These are phyloP conservation scores for Lycopodina hypogea DNA, from an alignment of 37 sponge, comb jelly and placozoan species.

Conservation along the genomic window DNA sequence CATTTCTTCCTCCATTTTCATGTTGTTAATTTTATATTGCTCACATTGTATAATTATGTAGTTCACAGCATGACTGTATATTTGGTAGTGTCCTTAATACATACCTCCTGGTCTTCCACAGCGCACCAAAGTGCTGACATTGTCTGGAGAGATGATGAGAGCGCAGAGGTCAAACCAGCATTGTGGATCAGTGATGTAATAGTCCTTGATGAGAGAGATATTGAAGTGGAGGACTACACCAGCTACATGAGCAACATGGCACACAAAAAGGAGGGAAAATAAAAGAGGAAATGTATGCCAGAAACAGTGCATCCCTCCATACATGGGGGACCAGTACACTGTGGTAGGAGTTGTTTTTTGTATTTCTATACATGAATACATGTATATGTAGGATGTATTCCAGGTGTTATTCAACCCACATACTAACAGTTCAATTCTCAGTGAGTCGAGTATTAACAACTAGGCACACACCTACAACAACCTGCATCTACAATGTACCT, in stretches of 20 bases:
- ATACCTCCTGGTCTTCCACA: slow-evolving; percentile 30
- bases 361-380: neutral
- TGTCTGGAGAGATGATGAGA: slow-evolving; percentile 57
- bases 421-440: no score
- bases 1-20: no score
- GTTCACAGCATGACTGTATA: neutral
- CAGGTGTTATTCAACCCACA: no score
- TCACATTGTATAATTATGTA: no score
- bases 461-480: no score
- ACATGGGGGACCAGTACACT: neutral
- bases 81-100: neutral
- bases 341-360: neutral
- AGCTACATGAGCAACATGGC: slow-evolving; percentile 4
- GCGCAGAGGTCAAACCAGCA: slow-evolving; percentile 75
- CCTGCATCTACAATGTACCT: no score
- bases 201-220: slow-evolving; percentile 33
- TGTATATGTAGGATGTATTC: no score
- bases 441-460: no score
- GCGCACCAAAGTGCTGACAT: slow-evolving; percentile 44
- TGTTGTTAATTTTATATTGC: no score
- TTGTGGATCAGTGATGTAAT: slow-evolving; percentile 73
- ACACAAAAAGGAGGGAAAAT: no score
- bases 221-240: slow-evolving; percentile 62
- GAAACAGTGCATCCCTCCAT: neutral
- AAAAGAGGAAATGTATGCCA: neutral